Evolutionary conservation across 2,888 invertebrate genomes (phyloP).

Genomic region (Lasioglossum pauxillum): DNA sequence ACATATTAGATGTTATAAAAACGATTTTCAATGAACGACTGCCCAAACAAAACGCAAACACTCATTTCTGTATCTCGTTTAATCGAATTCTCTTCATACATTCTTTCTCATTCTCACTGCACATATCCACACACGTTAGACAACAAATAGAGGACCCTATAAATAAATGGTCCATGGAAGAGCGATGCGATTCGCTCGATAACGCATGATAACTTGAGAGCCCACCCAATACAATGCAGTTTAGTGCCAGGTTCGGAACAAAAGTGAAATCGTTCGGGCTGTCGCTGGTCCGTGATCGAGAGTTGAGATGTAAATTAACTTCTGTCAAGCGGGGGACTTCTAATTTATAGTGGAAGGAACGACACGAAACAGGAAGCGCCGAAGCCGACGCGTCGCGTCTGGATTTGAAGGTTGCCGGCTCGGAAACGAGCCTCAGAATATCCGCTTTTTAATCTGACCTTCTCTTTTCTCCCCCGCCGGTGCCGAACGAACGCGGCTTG

Average conservation of each 20-base stretch:
- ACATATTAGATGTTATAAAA: no score
- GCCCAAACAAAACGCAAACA: no score
- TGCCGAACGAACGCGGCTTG: constrained; percentile 24
- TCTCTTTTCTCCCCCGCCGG: neutral
- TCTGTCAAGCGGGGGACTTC: constrained; percentile 10
- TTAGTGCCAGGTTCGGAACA: neutral
- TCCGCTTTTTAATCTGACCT: constrained; percentile 5
- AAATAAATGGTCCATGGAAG: neutral
- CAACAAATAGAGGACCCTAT: no score
- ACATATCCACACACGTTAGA: neutral
- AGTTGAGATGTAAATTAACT: constrained; percentile 6
- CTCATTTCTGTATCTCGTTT: no score
- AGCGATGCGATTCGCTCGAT: neutral
- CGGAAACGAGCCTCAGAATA: neutral
- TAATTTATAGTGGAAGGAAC: constrained; percentile 2
- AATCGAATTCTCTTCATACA: no score
- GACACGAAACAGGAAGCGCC: constrained; percentile 11
- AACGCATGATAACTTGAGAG: neutral
- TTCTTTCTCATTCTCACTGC: no score
- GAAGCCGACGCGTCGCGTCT: neutral
- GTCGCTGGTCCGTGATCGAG: neutral
- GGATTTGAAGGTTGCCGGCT: constrained; percentile 2
- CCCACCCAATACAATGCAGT: constrained; percentile 8
- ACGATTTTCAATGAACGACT: no score
- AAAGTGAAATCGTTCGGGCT: constrained; percentile 11